Percentiles rank a stretch among this genome's conserved stretches.
phyloP scores from a whole-genome alignment of 2,888 invertebrate species.

The Trachelus stipa region DNA sequence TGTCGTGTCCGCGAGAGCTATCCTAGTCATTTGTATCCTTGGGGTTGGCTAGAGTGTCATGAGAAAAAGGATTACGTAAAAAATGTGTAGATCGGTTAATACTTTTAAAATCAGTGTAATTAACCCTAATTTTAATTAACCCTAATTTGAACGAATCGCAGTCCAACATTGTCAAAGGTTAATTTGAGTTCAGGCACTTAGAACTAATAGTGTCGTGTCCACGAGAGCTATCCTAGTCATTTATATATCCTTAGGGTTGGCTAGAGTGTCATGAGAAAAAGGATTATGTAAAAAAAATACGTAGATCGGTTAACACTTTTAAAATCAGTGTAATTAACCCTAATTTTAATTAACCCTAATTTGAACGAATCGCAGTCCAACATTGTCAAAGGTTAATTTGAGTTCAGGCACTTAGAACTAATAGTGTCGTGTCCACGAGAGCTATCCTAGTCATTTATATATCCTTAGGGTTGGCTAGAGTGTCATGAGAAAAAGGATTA shows the following conservation, averaged over 20 bases:
- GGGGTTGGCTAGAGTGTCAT: neutral
- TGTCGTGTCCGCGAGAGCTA: too few relatives aligned
- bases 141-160: neutral
- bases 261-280: neutral
- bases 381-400: neutral
- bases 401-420: neutral
- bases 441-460: too few relatives aligned
- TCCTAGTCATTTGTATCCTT: neutral
- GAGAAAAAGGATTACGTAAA: neutral
- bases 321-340: neutral
- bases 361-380: neutral
- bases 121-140: neutral
- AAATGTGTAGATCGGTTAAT: neutral
- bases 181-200: neutral
- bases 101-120: neutral
- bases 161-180: neutral
- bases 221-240: too few relatives aligned
- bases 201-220: neutral
- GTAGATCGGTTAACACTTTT: neutral
- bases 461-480: neutral
- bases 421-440: neutral
- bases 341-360: too few relatives aligned
- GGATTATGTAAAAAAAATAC: neutral
- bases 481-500: neutral
- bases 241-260: neutral